Base-by-base conservation (phyloP, 2,113 vertebrate genomes). In the Romanogobio albipinnatus region DNA sequence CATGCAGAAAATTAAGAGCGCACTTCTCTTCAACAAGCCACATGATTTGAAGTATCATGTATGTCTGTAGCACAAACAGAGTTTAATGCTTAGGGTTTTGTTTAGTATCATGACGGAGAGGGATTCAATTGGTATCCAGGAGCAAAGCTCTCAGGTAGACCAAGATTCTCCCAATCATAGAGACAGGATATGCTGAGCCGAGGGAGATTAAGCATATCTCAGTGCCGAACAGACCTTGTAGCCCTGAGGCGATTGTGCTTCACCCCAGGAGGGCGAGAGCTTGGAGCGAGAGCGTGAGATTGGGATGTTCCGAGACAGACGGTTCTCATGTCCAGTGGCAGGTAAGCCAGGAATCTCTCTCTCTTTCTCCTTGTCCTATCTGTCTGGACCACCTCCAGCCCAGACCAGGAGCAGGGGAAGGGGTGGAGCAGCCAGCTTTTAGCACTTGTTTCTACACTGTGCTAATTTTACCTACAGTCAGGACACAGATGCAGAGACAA, bases 181-280 rank as follows among this genome's bases (percentile, higher is more conserved):
- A 70, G 17, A 33, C 49, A 64, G 83, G 71, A 71, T 61, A 49
- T 66, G 70, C 66, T 87, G 86, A 83, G 89, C 84, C 33, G 5
- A 86, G 83, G 71, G 84, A 84, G 76, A 84, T 85, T 86, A 89
- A 84, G 85, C 26, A 47, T 81, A 84, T 87, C 84, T 80, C 89
- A 82, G 61, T 82, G 86, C 74, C 62, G 78, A 85, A 84, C 80
- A 49, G 80, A 87, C 68, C 85, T 26, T 91, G 91, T 91, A 90
- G 90, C 91, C 92, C 90, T 87, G 19, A 87, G 91, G 91, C 92
- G 68, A 89, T 87, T 77, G 81, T 90, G 90, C 90, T 87, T 70
- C 85, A 87, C 83, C 78, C 84, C 84, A 77, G 87, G 84, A 88
- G 87, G 84, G 87, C 78, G 47, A 51, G 29, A 76, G 76, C 58